Evolutionary conservation across 2,113 vertebrate genomes (phyloP), one percentile per base, ranked within the genome.

Genomic region (Tonatia bakeri): DNA sequence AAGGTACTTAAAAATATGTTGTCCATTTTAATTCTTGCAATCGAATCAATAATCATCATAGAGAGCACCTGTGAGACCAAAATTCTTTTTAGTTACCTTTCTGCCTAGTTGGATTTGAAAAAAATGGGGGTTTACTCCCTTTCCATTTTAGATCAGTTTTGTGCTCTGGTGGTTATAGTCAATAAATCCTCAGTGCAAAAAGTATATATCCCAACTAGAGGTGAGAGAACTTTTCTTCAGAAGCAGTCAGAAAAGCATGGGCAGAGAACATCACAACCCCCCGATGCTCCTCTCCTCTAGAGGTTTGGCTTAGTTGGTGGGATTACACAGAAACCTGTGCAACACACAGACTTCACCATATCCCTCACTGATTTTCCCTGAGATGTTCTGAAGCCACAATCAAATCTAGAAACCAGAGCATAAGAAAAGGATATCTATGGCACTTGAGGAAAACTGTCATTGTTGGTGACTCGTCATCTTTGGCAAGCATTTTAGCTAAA

Each of bases 321-420:
- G 31, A 38, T 70, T 72, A 24, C 40, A 13, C 47, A 52, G 19
- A 54, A 92, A 45, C 3, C 9, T 19, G 4, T 59, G 11, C 13
- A 43, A 83, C 33, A 16, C 43, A 92, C 5, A 28, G 0, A 16
- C 4, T 28, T 0, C 0, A 56, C 2, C 3, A 56, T 0, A 11
- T 14, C 40, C 4, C 70, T 1, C 31, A 38, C 45, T n/a, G 22
- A 65, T 14, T 86, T 76, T 92, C 20, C 61, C 8, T 83, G 26
- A 19, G 0, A 72, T 73, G 13, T 2, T 90, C 76, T 72, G 0
- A 13, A 95, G 50, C 87, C 0, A 69, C 87, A n/a, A 43, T 65
- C 56, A 83, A 95, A 64, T 92, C 72, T 0, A 13, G 84, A 90
- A 95, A 97, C 7, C 47, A 67, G 76, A 54, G 52, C 77, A 61